Percentiles rank a stretch among this genome's conserved stretches.
Evolutionary conservation across 2,797 vertebrate species (phyloP).

Genomic region (Falco concolor): DNA sequence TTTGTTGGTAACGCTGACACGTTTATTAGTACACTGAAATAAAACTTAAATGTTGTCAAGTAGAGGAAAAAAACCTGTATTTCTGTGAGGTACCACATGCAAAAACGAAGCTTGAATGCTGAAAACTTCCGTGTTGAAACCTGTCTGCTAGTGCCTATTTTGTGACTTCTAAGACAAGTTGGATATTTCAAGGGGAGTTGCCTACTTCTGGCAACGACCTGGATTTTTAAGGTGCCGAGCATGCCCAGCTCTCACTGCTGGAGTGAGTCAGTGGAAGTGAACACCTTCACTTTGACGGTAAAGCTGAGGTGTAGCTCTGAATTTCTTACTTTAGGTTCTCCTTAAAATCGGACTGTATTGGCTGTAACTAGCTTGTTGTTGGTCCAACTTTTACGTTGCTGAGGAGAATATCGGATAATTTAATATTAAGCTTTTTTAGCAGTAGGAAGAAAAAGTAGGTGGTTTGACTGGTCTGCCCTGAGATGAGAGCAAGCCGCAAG

Average conservation of each 20-base stretch:
- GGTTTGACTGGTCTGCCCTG: background rate
- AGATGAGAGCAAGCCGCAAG: background rate
- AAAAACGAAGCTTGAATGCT: background rate
- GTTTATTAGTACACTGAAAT: background rate
- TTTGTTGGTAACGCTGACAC: background rate
- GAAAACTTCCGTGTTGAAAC: background rate
- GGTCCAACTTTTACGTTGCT: background rate
- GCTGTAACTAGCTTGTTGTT: background rate
- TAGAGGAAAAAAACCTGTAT: background rate
- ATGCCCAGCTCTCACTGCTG: background rate
- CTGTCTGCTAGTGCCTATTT: background rate
- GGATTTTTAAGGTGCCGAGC: background rate
- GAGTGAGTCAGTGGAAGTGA: background rate
- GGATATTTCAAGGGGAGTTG: background rate
- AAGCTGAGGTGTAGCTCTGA: background rate
- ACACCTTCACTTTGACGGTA: background rate
- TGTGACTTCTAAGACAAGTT: background rate
- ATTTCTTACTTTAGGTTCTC: background rate
- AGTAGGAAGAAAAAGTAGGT: background rate
- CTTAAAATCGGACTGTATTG: background rate
- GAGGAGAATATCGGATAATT: background rate
- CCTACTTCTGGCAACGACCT: background rate
- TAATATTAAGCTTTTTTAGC: background rate
- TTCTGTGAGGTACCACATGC: background rate
- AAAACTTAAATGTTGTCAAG: background rate